phyloP scores from a whole-genome alignment of 2,797 vertebrate genomes.

The Crypturellus tataupa region DNA sequence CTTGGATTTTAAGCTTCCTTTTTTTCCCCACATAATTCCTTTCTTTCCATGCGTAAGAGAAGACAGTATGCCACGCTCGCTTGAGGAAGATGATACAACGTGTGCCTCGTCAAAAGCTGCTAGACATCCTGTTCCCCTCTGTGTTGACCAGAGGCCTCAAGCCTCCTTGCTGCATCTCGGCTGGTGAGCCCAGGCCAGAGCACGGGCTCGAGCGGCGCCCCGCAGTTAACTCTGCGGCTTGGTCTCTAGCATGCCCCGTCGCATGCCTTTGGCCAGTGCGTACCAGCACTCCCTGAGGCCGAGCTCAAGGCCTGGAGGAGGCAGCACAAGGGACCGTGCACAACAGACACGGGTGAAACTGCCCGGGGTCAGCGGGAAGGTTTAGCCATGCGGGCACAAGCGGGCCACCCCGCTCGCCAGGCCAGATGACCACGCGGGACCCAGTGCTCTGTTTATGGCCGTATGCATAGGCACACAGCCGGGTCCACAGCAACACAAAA shows the following conservation, averaged over 20 bases:
- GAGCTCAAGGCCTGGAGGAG: not conserved
- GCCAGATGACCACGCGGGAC: not conserved
- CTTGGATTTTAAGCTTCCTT: not conserved
- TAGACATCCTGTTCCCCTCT: not conserved
- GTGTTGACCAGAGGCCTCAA: not conserved
- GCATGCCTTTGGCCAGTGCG: not conserved
- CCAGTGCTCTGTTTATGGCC: not conserved
- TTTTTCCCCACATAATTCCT: not conserved
- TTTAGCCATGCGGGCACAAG: not conserved
- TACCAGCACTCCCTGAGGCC: not conserved
- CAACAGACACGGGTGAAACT: not conserved
- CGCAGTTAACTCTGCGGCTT: not conserved
- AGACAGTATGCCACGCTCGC: not conserved
- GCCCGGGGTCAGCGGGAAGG: not conserved
- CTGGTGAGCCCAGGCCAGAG: not conserved
- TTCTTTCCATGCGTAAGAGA: not conserved
- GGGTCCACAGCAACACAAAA: not conserved
- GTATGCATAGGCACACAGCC: not conserved
- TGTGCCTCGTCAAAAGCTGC: not conserved
- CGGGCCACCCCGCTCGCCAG: not conserved
- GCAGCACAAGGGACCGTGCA: not conserved
- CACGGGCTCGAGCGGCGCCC: not conserved
- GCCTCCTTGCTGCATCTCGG: not conserved
- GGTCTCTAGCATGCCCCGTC: accelerated
- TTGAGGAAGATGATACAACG: not conserved